Base-by-base conservation (phyloP, 1,140 invertebrate genomes). In the Caenorhabditis latens region DNA sequence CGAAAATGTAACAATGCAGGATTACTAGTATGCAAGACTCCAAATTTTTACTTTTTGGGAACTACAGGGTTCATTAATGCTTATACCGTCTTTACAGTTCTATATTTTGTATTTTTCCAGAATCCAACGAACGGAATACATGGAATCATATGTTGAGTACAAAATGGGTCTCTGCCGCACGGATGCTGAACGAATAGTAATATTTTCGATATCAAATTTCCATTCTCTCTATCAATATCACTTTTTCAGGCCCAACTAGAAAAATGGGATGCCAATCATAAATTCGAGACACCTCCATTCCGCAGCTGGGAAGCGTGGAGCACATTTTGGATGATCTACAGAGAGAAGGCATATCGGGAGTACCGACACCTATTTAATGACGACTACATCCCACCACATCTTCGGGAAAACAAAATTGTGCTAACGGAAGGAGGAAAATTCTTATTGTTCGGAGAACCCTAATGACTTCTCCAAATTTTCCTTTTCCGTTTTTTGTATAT, bases 341-440 rank as follows among this genome's bases (percentile, higher is more conserved):
- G 43, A 46, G 67, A 46, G 46, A 43, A 32, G 9, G 42, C 67
- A 19, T 75, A n/a, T 48, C 43, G 46, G 6, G 46, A 75, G n/a
- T 75, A 46, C 46, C 42, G 42, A 32, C 42, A 75, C 43, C 8
- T 75, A 6, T 75, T 75, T 42, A 11, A 5, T 46, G 16, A n/a
- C 9, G 43, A 75, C 42, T 75, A 75, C 24, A 24, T 75, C 16
- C 43, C 42, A 19, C 67, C 67, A 46, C 43, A 75, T 75, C 42
- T 75, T 3, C 40, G 43, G 19, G 19, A 75, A n/a, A 75, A 75
- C 11, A 75, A 46, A 9, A 75, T 75, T 40, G n/a, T 46, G 11
- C 67, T 75, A 11, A 75, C 67, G 14, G 67, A 48, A 19, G 67
- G 67, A 8, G 67, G 67, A 75, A 75, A 75, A n/a, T 48, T n/a